Percentiles rank a stretch among this genome's conserved stretches.
Evolutionary conservation across 2,888 invertebrate genomes (phyloP).

Genomic region (Theodoxus fluviatilis): DNA sequence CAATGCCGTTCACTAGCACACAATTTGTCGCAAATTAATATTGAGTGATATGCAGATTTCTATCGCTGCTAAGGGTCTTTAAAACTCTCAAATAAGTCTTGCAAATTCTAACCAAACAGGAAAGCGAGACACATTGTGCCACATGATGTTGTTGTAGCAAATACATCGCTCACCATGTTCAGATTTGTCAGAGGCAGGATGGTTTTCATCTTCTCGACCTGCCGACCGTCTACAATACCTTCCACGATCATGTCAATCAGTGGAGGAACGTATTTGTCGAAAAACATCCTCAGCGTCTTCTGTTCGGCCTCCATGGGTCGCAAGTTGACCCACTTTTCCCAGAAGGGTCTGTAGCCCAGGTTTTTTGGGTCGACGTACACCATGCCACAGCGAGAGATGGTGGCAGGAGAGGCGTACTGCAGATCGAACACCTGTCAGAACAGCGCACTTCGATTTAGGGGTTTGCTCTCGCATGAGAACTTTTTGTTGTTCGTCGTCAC

Average conservation of each 20-base stretch:
- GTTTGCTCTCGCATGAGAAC: neutral
- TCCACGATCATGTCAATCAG: conserved; percentile 78
- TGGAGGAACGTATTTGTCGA: conserved; percentile 78
- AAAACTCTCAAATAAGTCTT: no score
- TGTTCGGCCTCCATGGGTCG: conserved; percentile 31
- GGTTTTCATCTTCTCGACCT: conserved; percentile 74
- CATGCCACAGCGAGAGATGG: conserved; percentile 91
- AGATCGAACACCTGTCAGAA: conserved; percentile 77
- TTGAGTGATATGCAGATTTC: no score
- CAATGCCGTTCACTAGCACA: no score
- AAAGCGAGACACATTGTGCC: no score
- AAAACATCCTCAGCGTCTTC: conserved; percentile 67
- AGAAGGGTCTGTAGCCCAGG: conserved; percentile 82
- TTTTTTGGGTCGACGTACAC: conserved; percentile 91
- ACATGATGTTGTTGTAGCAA: no score
- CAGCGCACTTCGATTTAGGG: neutral
- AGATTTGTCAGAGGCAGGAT: conserved; percentile 85
- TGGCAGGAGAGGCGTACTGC: conserved; percentile 88
- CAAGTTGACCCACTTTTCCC: conserved; percentile 77
- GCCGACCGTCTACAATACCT: conserved; percentile 75
- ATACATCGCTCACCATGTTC: conserved; percentile 75
- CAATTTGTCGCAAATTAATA: no score
- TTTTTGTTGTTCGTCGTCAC: neutral
- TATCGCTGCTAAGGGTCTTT: no score
- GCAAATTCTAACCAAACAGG: conserved; percentile 25